Percentiles rank a stretch among this genome's conserved stretches.
phyloP scores from a whole-genome alignment of 2,797 vertebrate genomes.

The Podarcis siculus region DNA sequence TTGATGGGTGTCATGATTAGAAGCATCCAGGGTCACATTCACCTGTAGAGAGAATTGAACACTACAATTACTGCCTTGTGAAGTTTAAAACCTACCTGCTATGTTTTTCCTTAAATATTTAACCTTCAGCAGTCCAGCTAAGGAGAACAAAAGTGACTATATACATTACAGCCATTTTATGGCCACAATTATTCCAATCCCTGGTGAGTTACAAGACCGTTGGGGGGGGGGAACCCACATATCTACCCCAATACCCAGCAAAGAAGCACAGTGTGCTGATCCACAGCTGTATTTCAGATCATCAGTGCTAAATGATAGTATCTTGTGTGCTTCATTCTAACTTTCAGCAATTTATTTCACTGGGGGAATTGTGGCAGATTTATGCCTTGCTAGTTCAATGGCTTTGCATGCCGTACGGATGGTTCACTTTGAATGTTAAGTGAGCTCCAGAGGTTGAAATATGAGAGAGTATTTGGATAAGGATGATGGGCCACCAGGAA shows the following conservation, averaged over 20 bases:
- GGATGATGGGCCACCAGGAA: conserved; percentile 60
- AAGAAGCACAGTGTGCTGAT: neutral
- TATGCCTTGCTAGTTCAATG: neutral
- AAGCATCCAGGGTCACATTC: conserved; percentile 49
- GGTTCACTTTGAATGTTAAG: conserved; percentile 46
- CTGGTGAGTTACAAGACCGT: neutral
- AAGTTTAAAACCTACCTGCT: conserved; percentile 44
- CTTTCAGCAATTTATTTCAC: conserved; percentile 30
- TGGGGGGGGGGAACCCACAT: neutral
- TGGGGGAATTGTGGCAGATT: neutral
- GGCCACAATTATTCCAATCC: neutral
- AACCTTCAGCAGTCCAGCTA: conserved; percentile 22
- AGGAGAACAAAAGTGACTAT: neutral
- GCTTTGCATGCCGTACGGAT: conserved; percentile 24
- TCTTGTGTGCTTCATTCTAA: neutral
- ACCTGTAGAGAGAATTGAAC: neutral
- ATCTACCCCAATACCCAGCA: neutral
- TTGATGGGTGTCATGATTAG: conserved; percentile 16
- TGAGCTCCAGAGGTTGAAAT: conserved; percentile 40
- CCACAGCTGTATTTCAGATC: neutral
- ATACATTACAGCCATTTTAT: conserved; percentile 26
- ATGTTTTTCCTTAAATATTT: neutral
- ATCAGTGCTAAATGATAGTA: neutral
- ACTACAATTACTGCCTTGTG: neutral
- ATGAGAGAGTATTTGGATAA: conserved; percentile 54